Base-by-base conservation (phyloP, 2,797 vertebrate species). In the Tiaroga cobitis region DNA sequence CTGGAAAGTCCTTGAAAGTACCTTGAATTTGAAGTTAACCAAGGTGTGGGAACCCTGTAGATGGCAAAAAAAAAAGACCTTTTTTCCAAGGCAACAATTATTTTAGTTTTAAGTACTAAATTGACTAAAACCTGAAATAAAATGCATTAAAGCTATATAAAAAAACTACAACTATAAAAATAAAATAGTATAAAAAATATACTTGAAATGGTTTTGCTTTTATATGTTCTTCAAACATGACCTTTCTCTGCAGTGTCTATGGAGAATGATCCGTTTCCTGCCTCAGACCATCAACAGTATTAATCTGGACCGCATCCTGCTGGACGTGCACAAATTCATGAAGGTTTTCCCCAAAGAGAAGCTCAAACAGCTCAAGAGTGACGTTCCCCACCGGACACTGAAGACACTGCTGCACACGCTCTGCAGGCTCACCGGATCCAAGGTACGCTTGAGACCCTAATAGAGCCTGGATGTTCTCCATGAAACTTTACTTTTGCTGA, bases 321-420 rank as follows among this genome's bases (percentile, higher is more conserved):
- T 99, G 87, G 98, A 99, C 34, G 96, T 99, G 70, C 98, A 99
- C 91, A 97, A 97, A 91, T 98, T 99, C 91, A 98, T 99, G 98
- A 98, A 97, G 89, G 96, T 98, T 85, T 98, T 99, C 88, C 98
- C 98, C 83, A 99, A 97, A 94, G 98, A 99, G 91, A 99, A 99
- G 87, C 94, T 99, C 39, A 99, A 99, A 90, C 97, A 98, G 77
- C 96, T 97, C 29, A 99, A 99, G 93, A 98, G 96, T 24, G 98
- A 99, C 32, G 95, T 99, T 75, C 97, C 98, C 2, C 97, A 99
- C 92, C 94, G 98, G 90, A 99, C 98, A 3, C 87, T 99, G 65
- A 99, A 99, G 92, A 99, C 98, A 0, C 93, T 99, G 54, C 91
- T 99, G 80, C 97, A 99, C 90, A 97, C 97, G 0, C 95, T 99